phyloP scores from a whole-genome alignment of 2,113 vertebrate species.

The Stigmatopora nigra region DNA sequence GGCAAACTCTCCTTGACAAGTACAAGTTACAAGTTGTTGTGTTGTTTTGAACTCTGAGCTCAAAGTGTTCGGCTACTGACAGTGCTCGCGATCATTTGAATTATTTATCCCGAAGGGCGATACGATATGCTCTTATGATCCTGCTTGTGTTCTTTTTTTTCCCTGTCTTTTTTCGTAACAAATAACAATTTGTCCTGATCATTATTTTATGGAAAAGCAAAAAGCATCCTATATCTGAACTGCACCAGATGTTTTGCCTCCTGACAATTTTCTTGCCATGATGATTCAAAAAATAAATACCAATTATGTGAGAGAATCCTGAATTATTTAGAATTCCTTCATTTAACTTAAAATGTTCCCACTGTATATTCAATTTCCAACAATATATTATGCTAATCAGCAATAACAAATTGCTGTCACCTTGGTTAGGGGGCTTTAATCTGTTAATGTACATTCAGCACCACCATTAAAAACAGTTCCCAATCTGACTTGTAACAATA shows the following conservation, averaged over 20 bases:
- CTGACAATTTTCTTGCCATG: neutral
- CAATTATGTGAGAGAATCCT: neutral
- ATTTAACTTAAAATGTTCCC: too few species aligned
- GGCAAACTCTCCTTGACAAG: constrained; percentile 25
- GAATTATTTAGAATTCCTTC: neutral
- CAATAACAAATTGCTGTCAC: too few species aligned
- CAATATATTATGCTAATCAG: too few species aligned
- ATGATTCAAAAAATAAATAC: neutral
- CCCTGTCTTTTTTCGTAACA: neutral
- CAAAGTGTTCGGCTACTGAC: constrained; percentile 24
- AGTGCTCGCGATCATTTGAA: constrained; percentile 21
- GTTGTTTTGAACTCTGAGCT: constrained; percentile 7
- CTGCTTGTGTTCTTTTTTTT: neutral
- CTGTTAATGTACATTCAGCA: too few species aligned
- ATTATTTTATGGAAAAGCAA: constrained; percentile 11
- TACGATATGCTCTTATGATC: constrained; percentile 11
- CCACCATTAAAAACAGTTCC: too few species aligned
- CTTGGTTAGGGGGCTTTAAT: too few species aligned
- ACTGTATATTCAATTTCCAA: too few species aligned
- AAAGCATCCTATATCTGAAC: neutral
- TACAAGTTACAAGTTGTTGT: constrained; percentile 12
- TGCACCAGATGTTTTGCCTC: neutral
- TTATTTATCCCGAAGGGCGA: constrained; percentile 31
- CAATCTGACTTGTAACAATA: too few species aligned
- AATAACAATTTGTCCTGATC: neutral